Evolutionary conservation across 1,140 invertebrate species (phyloP).

Genomic region (Drosophila leontia): DNA sequence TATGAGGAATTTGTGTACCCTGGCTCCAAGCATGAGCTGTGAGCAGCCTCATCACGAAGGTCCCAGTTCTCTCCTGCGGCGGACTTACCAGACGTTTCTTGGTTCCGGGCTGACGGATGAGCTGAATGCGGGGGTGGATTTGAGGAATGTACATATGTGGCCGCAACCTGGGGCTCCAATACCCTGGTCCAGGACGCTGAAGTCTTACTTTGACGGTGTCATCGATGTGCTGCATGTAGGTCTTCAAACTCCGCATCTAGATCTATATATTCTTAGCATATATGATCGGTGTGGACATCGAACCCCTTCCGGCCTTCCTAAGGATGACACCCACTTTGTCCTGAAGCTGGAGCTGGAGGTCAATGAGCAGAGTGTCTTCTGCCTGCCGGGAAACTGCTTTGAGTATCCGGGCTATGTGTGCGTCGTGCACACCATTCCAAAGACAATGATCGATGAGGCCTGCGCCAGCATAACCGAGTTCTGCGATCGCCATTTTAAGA

Average conservation of each 20-base stretch:
- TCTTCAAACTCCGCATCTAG: constrained; percentile 2
- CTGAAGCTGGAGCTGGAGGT: constrained; percentile 89
- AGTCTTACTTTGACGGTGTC: constrained; percentile 89
- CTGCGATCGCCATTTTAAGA: constrained; percentile 87
- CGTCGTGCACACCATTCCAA: constrained; percentile 95
- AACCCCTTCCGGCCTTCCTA: constrained; percentile 92
- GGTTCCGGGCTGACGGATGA: constrained; percentile 98
- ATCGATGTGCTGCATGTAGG: constrained; percentile 91
- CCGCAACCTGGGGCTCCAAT: constrained; percentile 94
- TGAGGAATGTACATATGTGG: constrained; percentile 90
- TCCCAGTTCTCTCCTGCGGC: constrained; percentile 97
- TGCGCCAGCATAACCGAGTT: constrained; percentile 93
- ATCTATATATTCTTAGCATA: background rate
- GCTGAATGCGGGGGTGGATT: constrained; percentile 90
- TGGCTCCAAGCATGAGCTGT: constrained; percentile 92
- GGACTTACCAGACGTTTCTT: constrained; percentile 97
- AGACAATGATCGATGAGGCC: constrained; percentile 92
- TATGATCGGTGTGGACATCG: constrained; percentile 94
- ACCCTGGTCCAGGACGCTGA: constrained; percentile 96
- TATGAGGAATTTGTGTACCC: constrained; percentile 96
- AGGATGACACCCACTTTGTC: constrained; percentile 94
- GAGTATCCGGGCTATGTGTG: constrained; percentile 95
- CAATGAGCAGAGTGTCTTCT: constrained; percentile 98
- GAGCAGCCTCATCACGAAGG: constrained; percentile 92
- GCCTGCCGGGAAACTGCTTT: constrained; percentile 97